Evolutionary conservation across 1,140 invertebrate genomes (phyloP), one percentile per base, ranked within the genome.

Genomic region (Drosophila suzukii): DNA sequence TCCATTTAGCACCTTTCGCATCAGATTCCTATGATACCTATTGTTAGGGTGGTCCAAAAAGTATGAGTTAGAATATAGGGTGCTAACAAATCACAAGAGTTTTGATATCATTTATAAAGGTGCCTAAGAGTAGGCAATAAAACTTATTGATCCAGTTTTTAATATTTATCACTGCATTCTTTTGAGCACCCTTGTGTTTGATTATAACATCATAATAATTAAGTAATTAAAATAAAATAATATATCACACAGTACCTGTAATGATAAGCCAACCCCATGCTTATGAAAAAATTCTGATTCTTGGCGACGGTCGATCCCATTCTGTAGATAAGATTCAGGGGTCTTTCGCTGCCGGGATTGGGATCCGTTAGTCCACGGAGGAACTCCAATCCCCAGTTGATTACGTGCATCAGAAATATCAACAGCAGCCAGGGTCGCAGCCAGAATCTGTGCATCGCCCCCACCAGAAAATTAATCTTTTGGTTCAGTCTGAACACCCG

Each of bases 361-460:
- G 8, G 10, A 6, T 24, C 27, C 11, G 60, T 5, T 0, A 71
- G 7, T 20, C 39, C 39, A 0, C 0, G 0, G 0, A 79, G 13
- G 4, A 79, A 46, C 4, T 44, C 20, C 0, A 2, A 0, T 0
- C 59, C 0, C 15, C 63, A 49, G 34, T 34, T 50, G 0, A 4
- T 7, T 0, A 20, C 11, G 20, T 66, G 13, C 24, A 72, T 3
- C n/a, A 39, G 1, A 0, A 50, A 4, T 0, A n/a, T 7, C 3
- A 47, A 0, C 10, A 70, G 13, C 4, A 83, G 27, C 60, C 63
- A 84, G 3, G 81, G 73, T 32, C 62, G 36, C 1, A 81, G 36
- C 73, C 81, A 86, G 20, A 81, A 34, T 24, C 38, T 38, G 43
- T 85, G 81, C 44, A 78, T 10, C n/a, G 75, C 12, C 17, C 38